Base-by-base conservation (phyloP, 2,797 vertebrate species). In the Danio aesculapii region DNA sequence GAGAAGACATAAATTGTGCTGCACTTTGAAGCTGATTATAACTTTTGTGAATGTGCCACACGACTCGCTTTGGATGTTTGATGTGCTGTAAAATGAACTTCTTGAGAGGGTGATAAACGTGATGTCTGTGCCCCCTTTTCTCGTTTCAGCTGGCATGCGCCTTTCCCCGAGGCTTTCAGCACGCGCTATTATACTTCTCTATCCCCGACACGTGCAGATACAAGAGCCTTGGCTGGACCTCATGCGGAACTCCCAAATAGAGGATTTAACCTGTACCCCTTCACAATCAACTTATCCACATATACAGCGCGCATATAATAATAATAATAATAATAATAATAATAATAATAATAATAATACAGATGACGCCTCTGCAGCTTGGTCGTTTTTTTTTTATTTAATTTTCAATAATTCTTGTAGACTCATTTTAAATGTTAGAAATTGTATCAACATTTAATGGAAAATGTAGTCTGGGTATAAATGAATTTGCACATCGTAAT, bases 121-220 rank as follows among this genome's bases (percentile, higher is more conserved):
- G 53, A 81, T 59, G 49, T 58, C 75, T 82, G 66, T 61, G 50
- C 73, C 69, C 83, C 79, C 59, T 82, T 72, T 83, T 77, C 81
- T 81, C 66, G 44, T 83, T 83, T 84, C 74, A 81, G 83, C 83
- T 86, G 87, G 86, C 86, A 87, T 87, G 89, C 87, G 87, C 58
- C 89, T 84, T 85, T 89, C 90, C 85, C 87, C 74, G 84, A 84
- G 88, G 88, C 90, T 88, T 85, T 87, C 88, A 82, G 81, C 81
- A 67, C 13, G 74, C 67, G 79, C 77, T 83, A 86, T 90, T 93
- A 84, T 88, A 68, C 85, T 81, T 57, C 46, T 79, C 82, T 90
- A 86, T 91, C 85, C 86, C 67, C 88, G 91, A 93, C 92, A 93
- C 84, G 86, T 91, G 89, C 88, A 91, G 81, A 88, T 88, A 92